Base-by-base conservation (phyloP, 2,113 vertebrate genomes). In the Centropus bengalensis region DNA sequence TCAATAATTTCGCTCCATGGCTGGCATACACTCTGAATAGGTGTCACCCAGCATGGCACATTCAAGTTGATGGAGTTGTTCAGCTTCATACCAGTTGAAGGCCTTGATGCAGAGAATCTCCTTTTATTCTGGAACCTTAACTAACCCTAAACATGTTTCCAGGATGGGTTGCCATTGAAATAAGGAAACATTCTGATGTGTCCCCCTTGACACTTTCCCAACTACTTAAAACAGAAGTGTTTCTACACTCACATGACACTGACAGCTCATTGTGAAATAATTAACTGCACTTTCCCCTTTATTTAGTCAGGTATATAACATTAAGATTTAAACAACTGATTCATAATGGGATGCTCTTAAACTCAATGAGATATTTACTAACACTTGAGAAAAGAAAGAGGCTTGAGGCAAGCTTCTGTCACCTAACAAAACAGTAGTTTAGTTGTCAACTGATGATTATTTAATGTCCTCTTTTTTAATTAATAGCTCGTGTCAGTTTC, bases 401-500 rank as follows among this genome's bases (percentile, higher is more conserved):
- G 63, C 83, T 89, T 73, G 75, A 94, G 74, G 91, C 94, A 91
- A 69, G 66, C 33, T 90, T 63, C 87, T 91, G 85, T 84, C 91
- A 86, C 76, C 67, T 85, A 95, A 91, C 86, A 69, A 94, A 96
- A 77, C 45, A 82, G 86, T 79, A 91, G 96, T 90, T 91, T 86
- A 91, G 76, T 79, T 59, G 80, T 83, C 94, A 93, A 88, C 89
- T 94, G 95, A 88, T 89, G 90, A 95, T 86, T 94, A 96, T 91
- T 96, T 94, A 90, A 86, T 32, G 21, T 91, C 89, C 45, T 89
- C 64, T 88, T 63, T 90, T 94, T 93, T 82, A 97, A 94, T 96
- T 96, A 96, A 97, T 95, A 95, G 94, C 90, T 94, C 85, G 16
- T 77, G 91, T 94, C 95, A 95, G 86, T 90, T 93, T 94, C 87